Evolutionary conservation across 2,797 vertebrate species (phyloP).

Genomic region (Protosalanx chinensis): DNA sequence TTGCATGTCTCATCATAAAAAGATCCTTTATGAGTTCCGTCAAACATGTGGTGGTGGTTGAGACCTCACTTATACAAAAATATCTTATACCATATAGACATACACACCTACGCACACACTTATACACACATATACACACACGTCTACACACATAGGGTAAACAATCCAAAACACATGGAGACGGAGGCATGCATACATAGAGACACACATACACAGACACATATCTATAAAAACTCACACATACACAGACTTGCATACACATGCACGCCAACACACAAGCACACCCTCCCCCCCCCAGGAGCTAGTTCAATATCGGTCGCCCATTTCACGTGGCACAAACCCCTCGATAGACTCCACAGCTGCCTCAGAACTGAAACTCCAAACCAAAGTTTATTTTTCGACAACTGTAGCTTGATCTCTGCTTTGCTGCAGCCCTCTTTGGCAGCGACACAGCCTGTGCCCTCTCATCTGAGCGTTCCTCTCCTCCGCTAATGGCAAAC

Average conservation of each 20-base stretch:
- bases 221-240: neutral
- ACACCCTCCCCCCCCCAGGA: neutral
- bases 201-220: neutral
- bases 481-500: constrained; percentile 26
- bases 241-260: neutral
- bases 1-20: constrained; percentile 13
- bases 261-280: neutral
- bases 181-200: neutral
- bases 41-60: constrained; percentile 13
- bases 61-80: neutral
- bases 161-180: no score
- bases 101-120: constrained; percentile 2
- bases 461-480: constrained; percentile 31
- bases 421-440: constrained; percentile 28
- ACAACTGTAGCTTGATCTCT: constrained; percentile 22
- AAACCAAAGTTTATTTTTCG: constrained; percentile 39
- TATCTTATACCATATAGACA: neutral
- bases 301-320: neutral
- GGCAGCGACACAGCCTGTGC: constrained; percentile 35
- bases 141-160: neutral
- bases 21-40: constrained; percentile 24
- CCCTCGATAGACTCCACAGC: constrained; percentile 13
- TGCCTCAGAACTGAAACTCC: neutral
- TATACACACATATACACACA: neutral
- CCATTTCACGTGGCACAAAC: constrained; percentile 50